A percentile compares a stretch with the other conserved stretches of the same genome.
Evolutionary conservation across 2,113 vertebrate species (phyloP).

Genomic region (Anolis sagrei): DNA sequence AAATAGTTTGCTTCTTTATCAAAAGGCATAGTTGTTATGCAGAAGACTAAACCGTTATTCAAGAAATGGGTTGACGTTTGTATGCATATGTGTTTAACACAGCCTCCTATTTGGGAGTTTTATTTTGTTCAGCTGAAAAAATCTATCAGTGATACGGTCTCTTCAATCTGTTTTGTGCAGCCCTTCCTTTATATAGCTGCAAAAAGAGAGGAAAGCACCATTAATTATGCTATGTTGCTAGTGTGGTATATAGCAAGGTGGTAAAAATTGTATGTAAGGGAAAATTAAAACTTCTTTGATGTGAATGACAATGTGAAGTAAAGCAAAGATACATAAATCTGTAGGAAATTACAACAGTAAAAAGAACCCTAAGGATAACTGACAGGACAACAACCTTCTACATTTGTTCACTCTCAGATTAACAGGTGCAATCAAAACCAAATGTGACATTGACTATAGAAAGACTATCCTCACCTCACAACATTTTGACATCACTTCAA

Average conservation of each 20-base stretch:
- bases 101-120: too few species aligned
- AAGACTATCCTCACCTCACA: too few species aligned
- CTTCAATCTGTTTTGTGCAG: conserved; percentile 22
- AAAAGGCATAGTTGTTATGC: conserved; percentile 39
- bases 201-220: conserved; percentile 2
- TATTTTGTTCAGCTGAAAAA: conserved; percentile 47
- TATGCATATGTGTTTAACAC: neutral
- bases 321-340: neutral
- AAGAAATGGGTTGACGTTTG: conserved; percentile 34
- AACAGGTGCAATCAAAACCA: neutral
- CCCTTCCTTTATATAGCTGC: conserved; percentile 25
- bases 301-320: neutral
- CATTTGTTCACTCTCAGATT: neutral
- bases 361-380: neutral
- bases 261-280: conserved; percentile 1
- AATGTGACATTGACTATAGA: neutral
- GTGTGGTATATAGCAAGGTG: neutral
- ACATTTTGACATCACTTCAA: too few species aligned
- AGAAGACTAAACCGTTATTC: conserved; percentile 50
- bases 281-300: conserved; percentile 34
- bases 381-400: neutral
- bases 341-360: neutral
- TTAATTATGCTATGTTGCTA: conserved; percentile 6
- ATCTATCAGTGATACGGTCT: conserved; percentile 35
- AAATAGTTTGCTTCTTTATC: conserved; percentile 47